Base-by-base conservation (phyloP, 2,888 invertebrate species). In the Coremacera marginata region DNA sequence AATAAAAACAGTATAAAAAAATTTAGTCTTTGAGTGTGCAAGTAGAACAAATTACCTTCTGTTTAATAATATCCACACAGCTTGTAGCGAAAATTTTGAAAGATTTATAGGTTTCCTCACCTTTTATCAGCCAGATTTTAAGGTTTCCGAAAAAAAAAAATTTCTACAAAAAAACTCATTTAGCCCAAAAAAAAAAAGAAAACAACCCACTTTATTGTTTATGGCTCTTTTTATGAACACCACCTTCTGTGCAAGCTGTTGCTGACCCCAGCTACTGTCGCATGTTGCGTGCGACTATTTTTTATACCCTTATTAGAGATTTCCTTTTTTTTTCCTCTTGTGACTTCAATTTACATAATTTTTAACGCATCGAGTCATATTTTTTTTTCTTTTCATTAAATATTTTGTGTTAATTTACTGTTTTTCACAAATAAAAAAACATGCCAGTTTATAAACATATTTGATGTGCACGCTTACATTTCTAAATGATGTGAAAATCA, bases 201-300 rank as follows among this genome's bases (percentile, higher is more conserved):
- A 84, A 83, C 85, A 82, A 82, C 83, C 79, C 83, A 82, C 81
- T 83, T 86, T 86, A 82, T 83, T 85, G 82, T 84, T 83, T 82
- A 83, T 83, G 82, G 80, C 77, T 79, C 81, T 11, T 63, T 16
- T 63, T 60, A 11, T 19, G 22, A 14, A 25, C 25, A 11, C 65
- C 73, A 27, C 51, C 73, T 51, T 34, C 63, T 75, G 70, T 37
- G 65, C 77, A 74, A 77, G 77, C 74, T 73, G 77, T 77, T 77
- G 57, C 65, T 77, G 77, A 77, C 77, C 74, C 70, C 77, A 19
- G 34, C 67, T 55, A 34, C 65, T 60, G 80, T 78, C 81, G 73
- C 75, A 78, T 76, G 79, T 62, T 73, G 82, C 80, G 76, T 80
- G 82, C 82, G 84, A 85, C 84, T 83, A 82, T 44, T 7, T 44